Base-by-base conservation (phyloP, 2,113 vertebrate genomes). In the Channa maculata region DNA sequence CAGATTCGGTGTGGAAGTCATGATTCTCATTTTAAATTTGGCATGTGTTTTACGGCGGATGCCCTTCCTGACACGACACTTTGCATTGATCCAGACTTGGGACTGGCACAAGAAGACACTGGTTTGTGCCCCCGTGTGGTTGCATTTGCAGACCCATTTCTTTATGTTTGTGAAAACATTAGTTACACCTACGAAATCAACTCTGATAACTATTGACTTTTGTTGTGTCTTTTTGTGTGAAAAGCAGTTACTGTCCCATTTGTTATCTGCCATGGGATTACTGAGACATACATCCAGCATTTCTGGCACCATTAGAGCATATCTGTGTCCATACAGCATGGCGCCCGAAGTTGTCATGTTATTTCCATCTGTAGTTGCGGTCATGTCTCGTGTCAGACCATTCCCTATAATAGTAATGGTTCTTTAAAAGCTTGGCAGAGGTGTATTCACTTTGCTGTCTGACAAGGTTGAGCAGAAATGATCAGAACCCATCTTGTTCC, bases 391-490 rank as follows among this genome's bases (percentile, higher is more conserved):
- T 66, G 84, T 80, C 74, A 67, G 60, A 71, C 71, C 67, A 39
- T 77, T 82, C 52, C 44, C 63, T 62, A 61, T 82, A 86, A 88
- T 86, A 89, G 82, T 89, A 85, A 88, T 87, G 80, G 83, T 77
- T 70, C 73, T 85, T 81, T 89, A 88, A 91, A 85, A 85, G 85
- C 86, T 68, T 70, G 34, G 82, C 78, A 52, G 75, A 75, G 81
- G 69, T 79, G 77, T 72, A 76, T 89, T 86, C 77, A 79, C 82
- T 50, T 67, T 68, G 46, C 85, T 79, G 71, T 73, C 60, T 72
- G 86, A 85, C 83, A 75, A 73, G 76, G 75, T 69, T 77, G 78
- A 84, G 46, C 79, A 82, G 69, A 65, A 60, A 54, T 62, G 66
- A 57, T 78, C 73, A 50, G 41, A 70, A 59, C 57, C 49, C 72